Conservation (phyloP, 92 coral and sea anemone species). For the Nematostella vectensis region DNA sequence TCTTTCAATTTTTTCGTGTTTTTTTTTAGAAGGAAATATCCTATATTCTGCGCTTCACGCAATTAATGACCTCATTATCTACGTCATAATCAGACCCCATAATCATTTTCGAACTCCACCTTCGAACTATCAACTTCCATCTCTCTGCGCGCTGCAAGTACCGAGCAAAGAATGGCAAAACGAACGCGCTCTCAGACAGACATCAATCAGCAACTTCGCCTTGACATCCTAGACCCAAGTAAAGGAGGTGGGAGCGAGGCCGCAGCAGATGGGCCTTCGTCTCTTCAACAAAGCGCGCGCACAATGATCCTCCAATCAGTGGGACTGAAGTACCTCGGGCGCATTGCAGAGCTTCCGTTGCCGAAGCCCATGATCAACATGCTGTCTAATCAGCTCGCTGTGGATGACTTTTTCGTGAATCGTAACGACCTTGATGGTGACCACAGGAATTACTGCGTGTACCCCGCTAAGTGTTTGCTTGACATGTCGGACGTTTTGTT, state of each 20-base stretch:
- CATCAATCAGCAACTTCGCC: slow-evolving; percentile 46
- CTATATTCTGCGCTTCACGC: too few relatives aligned
- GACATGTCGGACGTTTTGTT: slow-evolving; percentile 85
- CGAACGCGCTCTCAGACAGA: slow-evolving; percentile 65
- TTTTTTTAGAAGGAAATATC: too few relatives aligned
- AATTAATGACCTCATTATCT: too few relatives aligned
- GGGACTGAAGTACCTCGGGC: slow-evolving; percentile 75
- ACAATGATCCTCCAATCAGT: slow-evolving; percentile 75
- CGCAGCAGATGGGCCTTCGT: slow-evolving; percentile 15
- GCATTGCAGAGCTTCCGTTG: slow-evolving; percentile 80
- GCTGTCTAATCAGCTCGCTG: slow-evolving; percentile 70
- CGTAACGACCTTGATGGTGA: slow-evolving; percentile 75
- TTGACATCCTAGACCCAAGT: slow-evolving; percentile 69
- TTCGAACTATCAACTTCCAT: too few relatives aligned
- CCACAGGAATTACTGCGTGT: slow-evolving; percentile 75
- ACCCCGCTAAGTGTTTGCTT: slow-evolving; percentile 93
- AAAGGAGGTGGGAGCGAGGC: slow-evolving; percentile 11
- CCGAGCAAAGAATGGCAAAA: slow-evolving; percentile 77
- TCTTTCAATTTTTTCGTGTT: too few relatives aligned
- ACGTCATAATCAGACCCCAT: too few relatives aligned
- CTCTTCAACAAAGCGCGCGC: slow-evolving; percentile 82
- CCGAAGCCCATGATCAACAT: slow-evolving; percentile 76
- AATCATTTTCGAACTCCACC: too few relatives aligned
- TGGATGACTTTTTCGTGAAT: slow-evolving; percentile 84
- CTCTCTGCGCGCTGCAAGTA: too few relatives aligned